Base-by-base conservation (phyloP, 2,113 vertebrate species). In the Clupea harengus region DNA sequence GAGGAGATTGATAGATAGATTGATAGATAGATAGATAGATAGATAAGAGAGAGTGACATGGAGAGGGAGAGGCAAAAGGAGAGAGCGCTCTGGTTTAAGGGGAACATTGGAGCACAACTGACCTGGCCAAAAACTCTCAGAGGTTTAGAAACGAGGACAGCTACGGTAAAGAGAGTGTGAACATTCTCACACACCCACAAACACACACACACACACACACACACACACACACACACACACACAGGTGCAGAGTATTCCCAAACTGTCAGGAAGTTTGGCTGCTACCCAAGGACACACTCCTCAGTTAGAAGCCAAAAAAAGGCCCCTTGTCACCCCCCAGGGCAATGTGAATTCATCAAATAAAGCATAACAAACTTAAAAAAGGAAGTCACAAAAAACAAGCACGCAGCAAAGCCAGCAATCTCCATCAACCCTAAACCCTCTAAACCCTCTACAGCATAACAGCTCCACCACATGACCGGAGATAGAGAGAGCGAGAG, bases 111-210 rank as follows among this genome's bases (percentile, higher is more conserved):
- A n/a, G 57, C 57, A 22, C 0, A n/a, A 64, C 57, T 64, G 57
- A 64, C 57, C 57, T 64, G 57, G 57, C 57, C 57, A 64, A 64
- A 64, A 64, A 64, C 57, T 64, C 57, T 64, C 57, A 64, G 57
- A 64, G 57, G 57, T 64, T 64, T 64, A 22, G 57, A 64, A 64
- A 64, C 9, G 22, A 64, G 57, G 57, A 64, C 57, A 64, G 57
- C 57, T 64, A 25, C 22, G 8, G 57, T 22, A n/a, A 64, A 64
- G 57, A 64, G 57, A n/a, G n/a, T 60, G 57, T 60, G 57, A 60
- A 64, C 17, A 18, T 54, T 11, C 11, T 52, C 50, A 15, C 50
- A 18, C 52, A 83, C 28, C 32, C 52, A 18, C 50, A 17, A 13
- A 17, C 50, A 17, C 50, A 54, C 50, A 54, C 50, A 17, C 50